Evolutionary conservation across 2,888 invertebrate species (phyloP).

Genomic region (Macrosoma leucophasiata): DNA sequence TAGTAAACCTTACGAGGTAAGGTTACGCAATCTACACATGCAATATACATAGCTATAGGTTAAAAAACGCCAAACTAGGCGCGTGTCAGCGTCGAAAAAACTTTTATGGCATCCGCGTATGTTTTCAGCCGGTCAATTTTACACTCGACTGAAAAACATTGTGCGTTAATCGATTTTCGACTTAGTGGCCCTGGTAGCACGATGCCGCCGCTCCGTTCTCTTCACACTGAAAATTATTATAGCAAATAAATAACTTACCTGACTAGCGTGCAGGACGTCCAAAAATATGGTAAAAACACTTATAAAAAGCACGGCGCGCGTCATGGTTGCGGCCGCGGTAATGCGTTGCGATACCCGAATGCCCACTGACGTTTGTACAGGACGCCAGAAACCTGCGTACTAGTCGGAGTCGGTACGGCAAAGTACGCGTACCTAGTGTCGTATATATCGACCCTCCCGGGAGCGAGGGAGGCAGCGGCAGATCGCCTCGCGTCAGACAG

Average conservation of each 20-base stretch:
- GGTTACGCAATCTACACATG: conserved; percentile 47
- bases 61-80: conserved; percentile 34
- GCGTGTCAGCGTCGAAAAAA: conserved; percentile 37
- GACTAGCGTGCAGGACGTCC: conserved; percentile 74
- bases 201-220: conserved; percentile 23
- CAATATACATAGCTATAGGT: conserved; percentile 18
- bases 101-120: conserved; percentile 53
- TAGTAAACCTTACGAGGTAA: conserved; percentile 10
- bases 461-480: conserved; percentile 44
- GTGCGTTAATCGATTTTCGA: conserved; percentile 68
- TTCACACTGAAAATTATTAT: conserved; percentile 25
- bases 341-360: conserved; percentile 48
- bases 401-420: conserved; percentile 54
- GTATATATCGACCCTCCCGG: conserved; percentile 72
- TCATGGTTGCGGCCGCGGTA: conserved; percentile 73
- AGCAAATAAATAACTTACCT: conserved; percentile 57
- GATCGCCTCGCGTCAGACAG: conserved; percentile 32
- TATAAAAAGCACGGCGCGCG: conserved; percentile 77
- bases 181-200: conserved; percentile 38
- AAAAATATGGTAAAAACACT: conserved; percentile 76
- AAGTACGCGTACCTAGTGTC: conserved; percentile 67
- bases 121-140: conserved; percentile 58
- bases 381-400: conserved; percentile 71
- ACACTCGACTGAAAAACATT: conserved; percentile 66
- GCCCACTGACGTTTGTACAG: conserved; percentile 53